Base-by-base conservation (phyloP, 2,888 invertebrate genomes). In the Dioctria linearis region DNA sequence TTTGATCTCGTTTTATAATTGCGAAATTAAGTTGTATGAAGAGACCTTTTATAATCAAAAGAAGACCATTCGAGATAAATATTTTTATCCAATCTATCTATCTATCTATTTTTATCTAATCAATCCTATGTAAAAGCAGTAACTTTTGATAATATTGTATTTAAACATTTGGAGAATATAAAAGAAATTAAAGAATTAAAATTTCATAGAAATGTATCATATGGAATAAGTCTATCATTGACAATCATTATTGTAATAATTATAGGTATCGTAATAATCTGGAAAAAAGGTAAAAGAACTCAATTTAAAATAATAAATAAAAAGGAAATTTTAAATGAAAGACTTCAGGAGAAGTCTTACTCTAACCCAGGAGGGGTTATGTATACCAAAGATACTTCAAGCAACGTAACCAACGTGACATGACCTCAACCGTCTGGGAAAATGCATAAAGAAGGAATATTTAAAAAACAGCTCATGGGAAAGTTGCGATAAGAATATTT, bases 221-320 rank as follows among this genome's bases (percentile, higher is more conserved):
- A 54, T 54, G 54, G 54, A 54, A 54, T 54, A 54, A 54, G 54
- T n/a, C 11, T 54, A 54, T 54, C 54, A 54, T 54, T 54, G 54
- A 54, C 11, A 8, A 54, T 54, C 11, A 54, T 54, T 54, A 54
- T 54, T 11, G 54, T 54, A 54, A 54, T 54, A 54, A 54, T 54
- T n/a, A 54, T 54, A 54, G 6, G 11, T 54, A 54, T 54, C 11
- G 3, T 54, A 54, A n/a, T 3, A 54, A 54, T n/a, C 54, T 54
- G 2, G 54, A 6, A 6, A 46, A 46, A 8, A 46, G 8, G 46
- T 6, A 46, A 2, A 46, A 46, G 5, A 8, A 46, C 46, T 25
- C 46, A 46, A 46, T 46, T 6, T 46, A 46, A 46, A 46, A 25
- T 25, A 25, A 25, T 25, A 25, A 25, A 25, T 25, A 25, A 25